phyloP scores from a whole-genome alignment of 1,140 invertebrate genomes.

The Euwallacea similis region DNA sequence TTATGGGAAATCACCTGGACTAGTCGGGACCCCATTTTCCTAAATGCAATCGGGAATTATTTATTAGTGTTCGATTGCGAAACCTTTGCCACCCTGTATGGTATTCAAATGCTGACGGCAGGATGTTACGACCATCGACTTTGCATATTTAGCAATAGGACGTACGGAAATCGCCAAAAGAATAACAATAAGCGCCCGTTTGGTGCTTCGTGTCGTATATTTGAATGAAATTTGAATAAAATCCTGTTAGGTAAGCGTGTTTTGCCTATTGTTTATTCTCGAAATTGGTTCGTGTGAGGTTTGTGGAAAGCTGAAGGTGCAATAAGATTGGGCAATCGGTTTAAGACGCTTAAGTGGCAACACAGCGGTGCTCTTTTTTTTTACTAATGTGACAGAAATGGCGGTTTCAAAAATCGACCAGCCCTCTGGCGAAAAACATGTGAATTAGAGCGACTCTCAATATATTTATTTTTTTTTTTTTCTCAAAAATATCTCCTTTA shows the following conservation, averaged over 20 bases:
- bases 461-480: too few relatives aligned
- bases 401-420: too few relatives aligned
- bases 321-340: background rate
- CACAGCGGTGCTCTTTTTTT: too few relatives aligned
- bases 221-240: slow-evolving; percentile 30
- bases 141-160: slow-evolving; percentile 33
- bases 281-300: background rate
- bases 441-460: too few relatives aligned
- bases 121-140: slow-evolving; percentile 27
- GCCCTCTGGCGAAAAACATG: too few relatives aligned
- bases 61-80: too few relatives aligned
- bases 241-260: slow-evolving; percentile 7
- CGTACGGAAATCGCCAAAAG: slow-evolving; percentile 24
- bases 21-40: background rate
- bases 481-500: too few relatives aligned
- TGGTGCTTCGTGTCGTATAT: slow-evolving; percentile 12
- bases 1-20: slow-evolving; percentile 55
- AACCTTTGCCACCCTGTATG: background rate
- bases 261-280: slow-evolving; percentile 3
- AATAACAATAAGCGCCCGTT: slow-evolving; percentile 27
- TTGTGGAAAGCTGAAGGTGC: background rate
- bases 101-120: background rate
- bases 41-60: too few relatives aligned
- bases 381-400: too few relatives aligned
- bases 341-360: too few relatives aligned